Percentiles rank a stretch among this genome's conserved stretches.
phyloP scores from a whole-genome alignment of 2,797 vertebrate genomes.

The Aldrovandia affinis region DNA sequence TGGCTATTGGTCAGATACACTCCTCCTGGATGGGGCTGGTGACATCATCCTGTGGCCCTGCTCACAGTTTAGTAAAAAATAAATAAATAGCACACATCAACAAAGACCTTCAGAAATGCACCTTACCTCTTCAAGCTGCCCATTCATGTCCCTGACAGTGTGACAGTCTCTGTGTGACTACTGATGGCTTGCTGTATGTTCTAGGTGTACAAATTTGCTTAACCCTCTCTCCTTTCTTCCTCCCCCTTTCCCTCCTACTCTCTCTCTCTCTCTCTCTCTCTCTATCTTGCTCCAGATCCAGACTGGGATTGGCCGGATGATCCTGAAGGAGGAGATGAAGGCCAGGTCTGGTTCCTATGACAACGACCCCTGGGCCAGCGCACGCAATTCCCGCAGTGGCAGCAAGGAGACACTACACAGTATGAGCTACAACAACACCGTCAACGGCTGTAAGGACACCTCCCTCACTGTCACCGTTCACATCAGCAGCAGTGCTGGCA shows the following conservation, averaged over 20 bases:
- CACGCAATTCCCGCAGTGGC: conserved; percentile 84
- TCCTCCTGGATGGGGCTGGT: neutral
- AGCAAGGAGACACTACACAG: conserved; percentile 89
- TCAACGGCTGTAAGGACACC: conserved; percentile 91
- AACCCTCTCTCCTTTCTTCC: neutral
- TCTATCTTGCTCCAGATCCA: conserved; percentile 77
- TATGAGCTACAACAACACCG: conserved; percentile 71
- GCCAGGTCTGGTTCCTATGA: conserved; percentile 87
- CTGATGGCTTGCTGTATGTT: neutral
- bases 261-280: neutral
- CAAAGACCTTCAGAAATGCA: neutral
- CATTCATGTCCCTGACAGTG: too few species aligned
- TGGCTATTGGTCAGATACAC: neutral
- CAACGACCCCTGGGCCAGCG: conserved; percentile 88
- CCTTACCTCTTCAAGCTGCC: neutral
- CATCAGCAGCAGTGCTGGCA: neutral
- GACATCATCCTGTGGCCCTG: neutral
- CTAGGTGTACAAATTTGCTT: neutral
- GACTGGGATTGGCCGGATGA: conserved; percentile 92
- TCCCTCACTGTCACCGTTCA: conserved; percentile 64
- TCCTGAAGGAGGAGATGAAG: conserved; percentile 98
- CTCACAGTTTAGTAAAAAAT: neutral
- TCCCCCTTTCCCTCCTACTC: neutral
- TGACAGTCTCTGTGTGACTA: too few species aligned
- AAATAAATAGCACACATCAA: neutral